Base-by-base conservation (phyloP, 2,888 invertebrate genomes). In the Cephus sareptanus region DNA sequence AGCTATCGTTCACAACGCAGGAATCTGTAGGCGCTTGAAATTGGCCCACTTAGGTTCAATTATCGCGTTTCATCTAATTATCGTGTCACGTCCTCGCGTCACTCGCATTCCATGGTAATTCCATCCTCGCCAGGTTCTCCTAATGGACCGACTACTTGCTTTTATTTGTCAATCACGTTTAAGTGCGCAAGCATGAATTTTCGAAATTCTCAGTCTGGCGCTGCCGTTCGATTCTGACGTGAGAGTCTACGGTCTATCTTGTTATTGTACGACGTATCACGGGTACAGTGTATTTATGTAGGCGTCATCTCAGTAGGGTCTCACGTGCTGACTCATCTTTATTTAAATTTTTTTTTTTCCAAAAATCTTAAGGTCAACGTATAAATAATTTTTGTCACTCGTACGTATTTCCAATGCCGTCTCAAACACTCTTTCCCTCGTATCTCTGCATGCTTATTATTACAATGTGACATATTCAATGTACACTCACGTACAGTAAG, bases 41-140 rank as follows among this genome's bases (percentile, higher is more conserved):
- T 74, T 35, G n/a, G 35, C 31, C 35, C 74, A 74, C 74, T 74
- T 74, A 74, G 30, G 23, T 34, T 34, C 74, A 35, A n/a, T 74
- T 31, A 33, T 30, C 30, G 13, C 23, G 23, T 23, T 23, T 23
- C 23, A 56, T 56, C 56, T 74, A 74, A 74, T 74, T 74, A 74
- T 23, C n/a, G 15, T 34, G 74, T 74, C n/a, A 12, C 74, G 15
- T 30, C 12, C 30, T 12, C n/a, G n/a, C n/a, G 3, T 13, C 74
- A 34, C n/a, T 35, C 74, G 74, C 74, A 74, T 74, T 74, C 74
- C 35, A 34, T n/a, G n/a, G 13, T 35, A 74, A 34, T 11, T 74
- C n/a, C 15, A 11, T 74, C 23, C 6, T 34, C 30, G 11, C 12
- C 31, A 30, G 13, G 3, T 56, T 1, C 23, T 56, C 56, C 56